A percentile compares a stretch with the other conserved stretches of the same genome.
Evolutionary conservation across 2,797 vertebrate genomes (phyloP).

Genomic region (Danio kyathit): DNA sequence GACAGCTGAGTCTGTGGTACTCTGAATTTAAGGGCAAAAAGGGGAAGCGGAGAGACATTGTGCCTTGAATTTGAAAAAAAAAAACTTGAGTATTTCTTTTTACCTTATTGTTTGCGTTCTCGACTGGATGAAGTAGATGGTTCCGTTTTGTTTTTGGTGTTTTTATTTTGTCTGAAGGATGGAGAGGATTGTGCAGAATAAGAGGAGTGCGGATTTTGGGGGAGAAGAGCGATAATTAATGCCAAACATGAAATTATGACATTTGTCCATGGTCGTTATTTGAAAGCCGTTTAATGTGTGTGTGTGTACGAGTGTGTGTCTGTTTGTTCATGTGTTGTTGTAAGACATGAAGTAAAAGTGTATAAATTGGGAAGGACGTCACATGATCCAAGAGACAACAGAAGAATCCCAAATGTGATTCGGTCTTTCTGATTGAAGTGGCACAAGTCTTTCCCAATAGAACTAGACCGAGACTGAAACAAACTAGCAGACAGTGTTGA

Average conservation of each 20-base stretch:
- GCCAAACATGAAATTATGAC: constrained; percentile 79
- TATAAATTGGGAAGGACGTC: constrained; percentile 59
- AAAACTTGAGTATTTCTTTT: constrained; percentile 68
- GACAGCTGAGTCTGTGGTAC: constrained; percentile 64
- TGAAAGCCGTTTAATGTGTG: constrained; percentile 55
- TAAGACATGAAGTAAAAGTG: constrained; percentile 69
- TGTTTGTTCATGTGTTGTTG: constrained; percentile 63
- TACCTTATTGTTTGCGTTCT: constrained; percentile 60
- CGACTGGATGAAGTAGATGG: constrained; percentile 45
- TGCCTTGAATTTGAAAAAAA: constrained; percentile 85
- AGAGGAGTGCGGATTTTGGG: constrained; percentile 52
- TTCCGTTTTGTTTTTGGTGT: constrained; percentile 60
- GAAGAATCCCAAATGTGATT: constrained; percentile 8
- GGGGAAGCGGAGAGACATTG: constrained; percentile 79
- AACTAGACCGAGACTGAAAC: background rate
- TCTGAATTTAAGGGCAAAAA: constrained; percentile 60
- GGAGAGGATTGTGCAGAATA: constrained; percentile 60
- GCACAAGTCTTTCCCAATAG: background rate
- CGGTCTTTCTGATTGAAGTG: background rate
- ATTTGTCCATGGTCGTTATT: constrained; percentile 69
- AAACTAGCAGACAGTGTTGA: constrained; percentile 37
- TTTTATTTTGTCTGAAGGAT: constrained; percentile 63
- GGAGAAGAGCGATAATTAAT: constrained; percentile 68
- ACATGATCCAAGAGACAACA: constrained; percentile 17
- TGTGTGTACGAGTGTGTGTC: constrained; percentile 36